These are phyloP conservation scores for Drosophila siamana DNA, from an alignment of 2,888 invertebrate genomes.

Conservation along the genomic window DNA sequence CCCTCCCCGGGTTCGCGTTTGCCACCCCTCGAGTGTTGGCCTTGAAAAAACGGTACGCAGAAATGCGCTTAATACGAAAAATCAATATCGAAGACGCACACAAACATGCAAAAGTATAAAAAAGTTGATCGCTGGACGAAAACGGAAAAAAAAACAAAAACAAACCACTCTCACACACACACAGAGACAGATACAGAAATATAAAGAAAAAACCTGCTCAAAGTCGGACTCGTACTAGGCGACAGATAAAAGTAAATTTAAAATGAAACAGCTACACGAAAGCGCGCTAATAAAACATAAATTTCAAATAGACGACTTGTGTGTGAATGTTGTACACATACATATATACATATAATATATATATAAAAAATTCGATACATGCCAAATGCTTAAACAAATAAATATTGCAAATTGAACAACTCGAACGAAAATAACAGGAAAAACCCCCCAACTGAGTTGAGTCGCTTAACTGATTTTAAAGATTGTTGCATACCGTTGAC, in stretches of 20 bases:
- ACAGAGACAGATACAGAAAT: conserved; percentile 1
- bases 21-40: conserved; percentile 58
- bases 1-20: conserved; percentile 16
- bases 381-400: conserved; percentile 41
- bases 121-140: conserved; percentile 46
- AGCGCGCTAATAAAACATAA: conserved; percentile 58
- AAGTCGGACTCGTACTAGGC: conserved; percentile 57
- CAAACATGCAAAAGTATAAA: conserved; percentile 25
- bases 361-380: too few species aligned
- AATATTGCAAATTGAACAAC: conserved; percentile 30
- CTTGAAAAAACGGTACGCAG: conserved; percentile 78
- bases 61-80: conserved; percentile 82
- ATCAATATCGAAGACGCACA: conserved; percentile 71
- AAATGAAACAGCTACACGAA: conserved; percentile 55
- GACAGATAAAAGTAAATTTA: conserved; percentile 46
- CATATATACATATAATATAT: too few species aligned
- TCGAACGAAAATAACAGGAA: conserved; percentile 20
- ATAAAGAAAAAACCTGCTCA: conserved; percentile 62
- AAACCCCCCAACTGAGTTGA: conserved; percentile 17
- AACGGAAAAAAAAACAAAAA: too few species aligned
- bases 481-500: conserved; percentile 7
- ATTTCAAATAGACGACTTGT: conserved; percentile 31
- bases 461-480: conserved; percentile 10
- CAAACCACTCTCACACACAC: too few species aligned
- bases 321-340: background rate